Conservation (phyloP, 2,797 vertebrate species). For the Arctocebus calabarensis region DNA sequence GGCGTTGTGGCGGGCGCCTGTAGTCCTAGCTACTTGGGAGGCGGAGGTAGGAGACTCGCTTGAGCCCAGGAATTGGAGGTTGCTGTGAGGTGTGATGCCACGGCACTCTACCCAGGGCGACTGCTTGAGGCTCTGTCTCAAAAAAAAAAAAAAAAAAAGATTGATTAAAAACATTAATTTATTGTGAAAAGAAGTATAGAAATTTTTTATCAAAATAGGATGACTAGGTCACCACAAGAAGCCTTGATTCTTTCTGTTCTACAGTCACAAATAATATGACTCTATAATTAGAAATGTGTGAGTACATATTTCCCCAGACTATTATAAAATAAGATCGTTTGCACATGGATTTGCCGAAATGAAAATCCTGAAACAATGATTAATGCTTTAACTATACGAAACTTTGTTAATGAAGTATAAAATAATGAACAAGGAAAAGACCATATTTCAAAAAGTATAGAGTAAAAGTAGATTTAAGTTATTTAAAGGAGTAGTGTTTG, state of each 20-base stretch:
- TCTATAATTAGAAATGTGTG: conserved; percentile 48
- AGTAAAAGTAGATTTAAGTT: conserved; percentile 5
- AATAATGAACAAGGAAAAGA: not conserved
- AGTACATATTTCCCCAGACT: not conserved
- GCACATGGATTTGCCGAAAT: not conserved
- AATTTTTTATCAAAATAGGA: conserved; percentile 26
- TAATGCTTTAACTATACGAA: conserved; percentile 36
- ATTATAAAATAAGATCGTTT: conserved; percentile 44
- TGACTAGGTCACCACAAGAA: not conserved
- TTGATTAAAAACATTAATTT: conserved; percentile 32
- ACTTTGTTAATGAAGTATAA: conserved; percentile 2
- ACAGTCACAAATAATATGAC: not conserved
- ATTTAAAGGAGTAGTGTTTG: not conserved
- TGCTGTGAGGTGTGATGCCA: no score
- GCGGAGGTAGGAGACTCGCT: no score
- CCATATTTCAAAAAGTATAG: not conserved
- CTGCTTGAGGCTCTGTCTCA: no score
- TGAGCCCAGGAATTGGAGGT: no score
- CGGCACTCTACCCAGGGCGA: no score
- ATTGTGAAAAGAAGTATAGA: not conserved
- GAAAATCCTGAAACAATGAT: conserved; percentile 15
- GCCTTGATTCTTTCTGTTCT: not conserved
- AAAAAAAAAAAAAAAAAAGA: no score
- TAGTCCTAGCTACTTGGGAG: no score
- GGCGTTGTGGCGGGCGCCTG: no score